Percentiles rank a stretch among this genome's conserved stretches.
Evolutionary conservation across 2,888 invertebrate genomes (phyloP).

Genomic region (Drosophila mayaguana): DNA sequence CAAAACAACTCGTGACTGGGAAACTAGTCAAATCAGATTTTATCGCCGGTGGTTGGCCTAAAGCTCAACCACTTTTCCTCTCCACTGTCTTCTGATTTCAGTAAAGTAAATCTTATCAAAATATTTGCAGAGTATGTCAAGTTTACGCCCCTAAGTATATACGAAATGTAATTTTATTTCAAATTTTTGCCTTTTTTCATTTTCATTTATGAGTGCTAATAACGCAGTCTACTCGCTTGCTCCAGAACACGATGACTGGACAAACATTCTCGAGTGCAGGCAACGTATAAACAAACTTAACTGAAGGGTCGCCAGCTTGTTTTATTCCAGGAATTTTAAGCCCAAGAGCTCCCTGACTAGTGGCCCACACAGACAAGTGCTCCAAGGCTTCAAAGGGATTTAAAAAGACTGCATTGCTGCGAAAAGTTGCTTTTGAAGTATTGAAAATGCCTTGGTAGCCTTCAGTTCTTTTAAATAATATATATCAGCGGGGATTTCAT

Average conservation of each 20-base stretch:
- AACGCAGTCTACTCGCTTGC: constrained; percentile 17
- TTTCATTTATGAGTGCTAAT: constrained; percentile 9
- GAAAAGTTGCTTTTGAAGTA: neutral
- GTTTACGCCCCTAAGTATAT: neutral
- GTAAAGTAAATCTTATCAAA: constrained; percentile 28
- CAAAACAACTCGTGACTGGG: constrained; percentile 15
- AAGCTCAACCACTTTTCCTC: constrained; percentile 38
- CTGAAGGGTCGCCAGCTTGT: constrained; percentile 11
- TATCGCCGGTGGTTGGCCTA: constrained; percentile 30
- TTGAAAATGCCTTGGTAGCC: neutral
- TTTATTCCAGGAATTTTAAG: constrained; percentile 28
- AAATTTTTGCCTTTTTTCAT: neutral
- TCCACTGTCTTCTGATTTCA: constrained; percentile 8
- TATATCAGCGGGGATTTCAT: too few species aligned
- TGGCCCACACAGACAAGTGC: constrained; percentile 20
- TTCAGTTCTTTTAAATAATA: neutral
- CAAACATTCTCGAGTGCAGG: constrained; percentile 25
- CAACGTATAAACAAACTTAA: constrained; percentile 12
- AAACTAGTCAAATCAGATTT: constrained; percentile 11
- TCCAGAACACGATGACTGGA: constrained; percentile 20
- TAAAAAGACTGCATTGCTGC: neutral
- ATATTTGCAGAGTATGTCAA: constrained; percentile 16
- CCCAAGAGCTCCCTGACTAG: constrained; percentile 38
- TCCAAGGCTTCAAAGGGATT: constrained; percentile 2
- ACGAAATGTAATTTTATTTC: constrained; percentile 10